phyloP scores from a whole-genome alignment of 1,140 invertebrate species.

The Listronotus oregonensis region DNA sequence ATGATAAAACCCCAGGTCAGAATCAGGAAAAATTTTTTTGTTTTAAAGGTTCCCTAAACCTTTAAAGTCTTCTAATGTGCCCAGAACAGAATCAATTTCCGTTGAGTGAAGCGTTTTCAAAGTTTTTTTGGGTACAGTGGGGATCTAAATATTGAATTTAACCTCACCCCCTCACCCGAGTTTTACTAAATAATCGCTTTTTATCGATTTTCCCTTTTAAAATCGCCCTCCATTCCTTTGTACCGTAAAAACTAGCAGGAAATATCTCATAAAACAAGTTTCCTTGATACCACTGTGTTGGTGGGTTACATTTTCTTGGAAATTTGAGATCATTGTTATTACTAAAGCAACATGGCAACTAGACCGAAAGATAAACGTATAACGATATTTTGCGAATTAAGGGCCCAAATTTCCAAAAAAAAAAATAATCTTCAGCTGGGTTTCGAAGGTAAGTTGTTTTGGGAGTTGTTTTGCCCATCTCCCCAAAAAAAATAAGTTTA shows the following conservation, averaged over 20 bases:
- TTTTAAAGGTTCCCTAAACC: conserved; percentile 66
- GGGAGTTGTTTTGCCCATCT: conserved; percentile 50
- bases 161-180: conserved; percentile 71
- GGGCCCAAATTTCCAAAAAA: conserved; percentile 83
- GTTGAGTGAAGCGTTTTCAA: conserved; percentile 66
- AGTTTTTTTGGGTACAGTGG: conserved; percentile 73
- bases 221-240: conserved; percentile 77
- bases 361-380: conserved; percentile 71
- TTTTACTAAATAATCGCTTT: conserved; percentile 70
- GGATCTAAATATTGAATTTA: conserved; percentile 77
- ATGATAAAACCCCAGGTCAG: conserved; percentile 71
- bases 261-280: conserved; percentile 83
- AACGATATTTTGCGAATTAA: conserved; percentile 73
- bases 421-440: conserved; percentile 65
- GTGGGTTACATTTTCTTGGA: conserved; percentile 72
- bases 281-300: conserved; percentile 78
- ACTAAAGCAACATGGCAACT: conserved; percentile 72
- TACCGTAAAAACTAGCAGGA: conserved; percentile 78
- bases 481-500: conserved; percentile 42
- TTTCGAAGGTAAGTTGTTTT: conserved; percentile 63
- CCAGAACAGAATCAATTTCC: conserved; percentile 67
- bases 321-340: conserved; percentile 70
- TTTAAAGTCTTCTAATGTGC: conserved; percentile 68
- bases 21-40: conserved; percentile 71
- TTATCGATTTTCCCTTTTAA: conserved; percentile 69